Base-by-base conservation (phyloP, 2,113 vertebrate species). In the Saimiri boliviensis region DNA sequence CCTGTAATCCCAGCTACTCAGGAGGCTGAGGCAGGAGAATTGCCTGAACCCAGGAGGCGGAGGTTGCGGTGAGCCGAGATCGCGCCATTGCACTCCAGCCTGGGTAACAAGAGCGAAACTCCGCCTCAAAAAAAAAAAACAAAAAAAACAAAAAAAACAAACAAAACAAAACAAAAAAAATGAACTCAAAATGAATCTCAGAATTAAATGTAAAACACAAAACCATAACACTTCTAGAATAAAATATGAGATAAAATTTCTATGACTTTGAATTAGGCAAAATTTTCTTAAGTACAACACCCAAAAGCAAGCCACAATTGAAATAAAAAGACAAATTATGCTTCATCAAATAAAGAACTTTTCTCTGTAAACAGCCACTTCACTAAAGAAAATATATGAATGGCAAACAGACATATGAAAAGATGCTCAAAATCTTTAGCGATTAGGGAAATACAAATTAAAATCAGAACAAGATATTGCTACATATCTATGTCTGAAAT, bases 361-460 rank as follows among this genome's bases (percentile, higher is more conserved):
- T 30, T 37, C 40, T 79, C 93, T 87, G 32, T 86, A 79, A 87
- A 35, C 5, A 84, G 32, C 23, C 40, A 87, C 30, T 84, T 74
- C 12, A 89, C 9, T 63, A 32, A 40, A 85, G 42, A 92, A 94
- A 52, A 74, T 37, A 74, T 20, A 91, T n/a, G 25, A 25, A 83
- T 94, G 40, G 47, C 52, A 95, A 90, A 83, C 45, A 79, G 58
- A 52, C 27, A 49, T 21, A 13, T 35, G 27, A 90, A 91, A 91
- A 91, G 8, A 52, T 84, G n/a, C 23, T 81, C 54, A 60, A 35
- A 52, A 86, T 60, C 49, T 40, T 79, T 92, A 90, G 40, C 4
- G 12, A 27, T 23, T 63, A 76, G n/a, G 45, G 49, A 86, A 85
- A 94, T 54, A 52, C 4, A 89, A 86, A 86, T 95, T 96, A 70